These are phyloP conservation scores for Suricata suricatta DNA, from an alignment of 2,113 vertebrate species.

Conservation along the genomic window DNA sequence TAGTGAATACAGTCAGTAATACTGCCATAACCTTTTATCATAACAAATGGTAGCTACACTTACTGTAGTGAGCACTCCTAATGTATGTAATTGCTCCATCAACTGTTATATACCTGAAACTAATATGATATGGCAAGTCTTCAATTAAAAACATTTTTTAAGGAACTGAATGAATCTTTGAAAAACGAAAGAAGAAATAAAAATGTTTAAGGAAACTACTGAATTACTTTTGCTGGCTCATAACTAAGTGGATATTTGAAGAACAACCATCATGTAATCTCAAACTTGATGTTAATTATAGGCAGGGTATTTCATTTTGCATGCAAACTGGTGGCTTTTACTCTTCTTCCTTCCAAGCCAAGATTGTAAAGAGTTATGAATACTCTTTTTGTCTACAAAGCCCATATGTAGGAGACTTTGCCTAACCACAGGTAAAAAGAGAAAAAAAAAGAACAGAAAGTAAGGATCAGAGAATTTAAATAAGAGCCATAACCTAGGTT, in stretches of 20 bases:
- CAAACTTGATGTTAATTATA: neutral
- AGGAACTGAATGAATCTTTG: neutral
- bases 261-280: neutral
- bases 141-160: neutral
- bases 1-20: neutral
- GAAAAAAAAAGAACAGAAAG: too few relatives aligned
- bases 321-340: neutral
- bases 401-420: neutral
- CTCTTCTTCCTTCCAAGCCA: conserved; percentile 4
- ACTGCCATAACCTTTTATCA: neutral
- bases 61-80: neutral
- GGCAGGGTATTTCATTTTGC: neutral
- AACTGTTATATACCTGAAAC: neutral
- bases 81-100: neutral
- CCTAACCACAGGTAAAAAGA: neutral
- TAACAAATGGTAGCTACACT: neutral
- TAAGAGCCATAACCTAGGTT: too few relatives aligned
- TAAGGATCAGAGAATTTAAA: too few relatives aligned
- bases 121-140: neutral
- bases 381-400: neutral
- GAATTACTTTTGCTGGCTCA: conserved; percentile 46
- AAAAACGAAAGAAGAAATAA: neutral
- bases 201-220: neutral
- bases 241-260: neutral
- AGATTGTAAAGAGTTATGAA: neutral